Evolutionary conservation across 2,797 vertebrate species (phyloP).

Genomic region (Peromyscus aztecus): DNA sequence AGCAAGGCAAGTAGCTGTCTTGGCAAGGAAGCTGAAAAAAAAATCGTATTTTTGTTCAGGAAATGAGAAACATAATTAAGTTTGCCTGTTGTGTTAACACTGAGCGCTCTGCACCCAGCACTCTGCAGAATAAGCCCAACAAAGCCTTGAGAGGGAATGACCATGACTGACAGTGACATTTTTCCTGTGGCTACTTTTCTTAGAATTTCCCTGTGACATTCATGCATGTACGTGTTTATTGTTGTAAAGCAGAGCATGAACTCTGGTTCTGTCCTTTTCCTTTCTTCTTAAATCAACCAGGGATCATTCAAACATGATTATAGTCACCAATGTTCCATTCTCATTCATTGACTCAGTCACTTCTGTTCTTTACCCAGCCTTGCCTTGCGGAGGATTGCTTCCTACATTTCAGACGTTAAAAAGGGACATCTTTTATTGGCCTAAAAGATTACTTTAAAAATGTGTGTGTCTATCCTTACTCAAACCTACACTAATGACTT

Average conservation of each 20-base stretch:
- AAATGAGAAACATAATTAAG: neutral
- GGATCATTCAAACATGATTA: neutral
- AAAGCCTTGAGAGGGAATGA: neutral
- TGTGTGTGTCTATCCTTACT: neutral
- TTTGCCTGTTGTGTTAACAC: neutral
- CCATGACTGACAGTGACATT: neutral
- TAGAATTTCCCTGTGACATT: neutral
- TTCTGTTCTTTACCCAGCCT: neutral
- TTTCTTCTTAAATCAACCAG: neutral
- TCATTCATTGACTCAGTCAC: neutral
- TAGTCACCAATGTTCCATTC: neutral
- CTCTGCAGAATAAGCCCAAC: neutral
- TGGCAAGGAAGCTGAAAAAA: neutral
- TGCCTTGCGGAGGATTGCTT: neutral
- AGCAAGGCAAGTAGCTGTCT: neutral
- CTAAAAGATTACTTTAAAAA: conserved; percentile 5
- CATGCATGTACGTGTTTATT: neutral
- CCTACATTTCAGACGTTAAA: neutral
- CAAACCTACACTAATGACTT: neutral
- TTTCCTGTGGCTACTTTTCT: neutral
- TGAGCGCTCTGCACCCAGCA: neutral
- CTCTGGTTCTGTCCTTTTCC: neutral
- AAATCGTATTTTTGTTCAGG: neutral
- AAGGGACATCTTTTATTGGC: neutral
- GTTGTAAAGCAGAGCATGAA: neutral